Percentiles rank a stretch among this genome's conserved stretches.
phyloP scores from a whole-genome alignment of 2,797 vertebrate species.

The Sebastes dallii region DNA sequence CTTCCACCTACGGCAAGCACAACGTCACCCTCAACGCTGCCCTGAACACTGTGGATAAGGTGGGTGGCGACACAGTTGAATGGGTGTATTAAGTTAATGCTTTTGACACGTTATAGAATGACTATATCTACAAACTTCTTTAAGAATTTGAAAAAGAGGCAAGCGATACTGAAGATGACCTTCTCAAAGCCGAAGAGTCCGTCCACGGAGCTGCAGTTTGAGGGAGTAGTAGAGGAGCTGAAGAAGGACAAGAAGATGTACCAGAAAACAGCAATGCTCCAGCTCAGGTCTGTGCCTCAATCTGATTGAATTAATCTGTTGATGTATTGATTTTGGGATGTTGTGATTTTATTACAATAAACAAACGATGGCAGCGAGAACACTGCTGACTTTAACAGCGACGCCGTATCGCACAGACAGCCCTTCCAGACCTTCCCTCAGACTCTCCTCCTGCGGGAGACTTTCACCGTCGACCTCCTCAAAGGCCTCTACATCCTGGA shows the following conservation, averaged over 20 bases:
- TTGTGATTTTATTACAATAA: neutral
- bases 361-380: neutral
- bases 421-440: slow-evolving; percentile 83
- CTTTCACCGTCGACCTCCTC: slow-evolving; percentile 82
- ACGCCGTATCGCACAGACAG: slow-evolving; percentile 78
- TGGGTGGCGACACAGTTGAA: slow-evolving; percentile 64
- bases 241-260: slow-evolving; percentile 80
- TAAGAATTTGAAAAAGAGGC: slow-evolving; percentile 81
- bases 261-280: slow-evolving; percentile 82
- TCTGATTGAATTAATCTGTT: neutral
- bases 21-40: slow-evolving; percentile 83
- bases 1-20: slow-evolving; percentile 74
- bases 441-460: slow-evolving; percentile 85
- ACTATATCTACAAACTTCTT: neutral
- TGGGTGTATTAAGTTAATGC: neutral
- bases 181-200: slow-evolving; percentile 67
- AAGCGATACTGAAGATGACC: slow-evolving; percentile 69
- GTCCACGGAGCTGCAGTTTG: slow-evolving; percentile 77
- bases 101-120: neutral
- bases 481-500: slow-evolving; percentile 84
- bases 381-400: neutral
- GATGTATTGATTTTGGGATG: neutral
- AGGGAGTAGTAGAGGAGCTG: slow-evolving; percentile 85
- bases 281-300: slow-evolving; percentile 79
- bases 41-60: slow-evolving; percentile 77